Conservation (phyloP, 2,113 vertebrate species). For the Todiramphus chloris region DNA sequence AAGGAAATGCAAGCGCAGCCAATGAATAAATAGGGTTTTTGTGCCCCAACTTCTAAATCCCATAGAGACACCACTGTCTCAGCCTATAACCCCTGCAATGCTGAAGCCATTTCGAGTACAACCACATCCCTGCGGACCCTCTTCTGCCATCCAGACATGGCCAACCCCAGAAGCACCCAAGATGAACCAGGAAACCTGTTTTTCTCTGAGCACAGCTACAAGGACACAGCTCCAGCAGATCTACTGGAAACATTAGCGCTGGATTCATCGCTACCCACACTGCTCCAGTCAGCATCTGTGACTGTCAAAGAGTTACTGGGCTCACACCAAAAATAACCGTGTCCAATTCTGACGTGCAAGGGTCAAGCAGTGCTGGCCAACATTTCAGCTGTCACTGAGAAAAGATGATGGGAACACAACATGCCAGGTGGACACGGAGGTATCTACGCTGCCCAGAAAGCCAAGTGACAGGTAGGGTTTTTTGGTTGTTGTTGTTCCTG, state of each 20-base stretch:
- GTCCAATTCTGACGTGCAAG: background rate
- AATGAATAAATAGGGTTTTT: too few relatives aligned
- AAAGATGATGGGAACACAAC: background rate
- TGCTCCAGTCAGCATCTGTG: background rate
- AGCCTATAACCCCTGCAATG: too few relatives aligned
- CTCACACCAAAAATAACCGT: background rate
- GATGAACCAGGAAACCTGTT: background rate
- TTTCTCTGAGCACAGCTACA: background rate
- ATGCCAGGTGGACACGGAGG: rapidly evolving
- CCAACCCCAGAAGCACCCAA: too few relatives aligned
- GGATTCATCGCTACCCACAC: background rate
- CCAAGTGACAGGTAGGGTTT: background rate
- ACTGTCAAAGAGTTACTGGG: background rate
- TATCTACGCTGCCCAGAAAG: background rate
- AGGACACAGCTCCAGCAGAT: background rate
- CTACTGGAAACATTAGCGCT: rapidly evolving
- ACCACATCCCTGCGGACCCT: too few relatives aligned
- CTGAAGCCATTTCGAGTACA: too few relatives aligned
- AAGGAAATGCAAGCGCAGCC: too few relatives aligned
- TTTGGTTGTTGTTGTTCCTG: too few relatives aligned
- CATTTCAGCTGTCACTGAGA: rapidly evolving
- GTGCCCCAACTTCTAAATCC: too few relatives aligned
- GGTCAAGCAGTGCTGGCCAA: background rate
- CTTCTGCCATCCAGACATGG: too few relatives aligned
- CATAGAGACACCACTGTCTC: too few relatives aligned